Evolutionary conservation across 2,113 vertebrate genomes (phyloP).

Genomic region (Zosterops hypoxanthus): DNA sequence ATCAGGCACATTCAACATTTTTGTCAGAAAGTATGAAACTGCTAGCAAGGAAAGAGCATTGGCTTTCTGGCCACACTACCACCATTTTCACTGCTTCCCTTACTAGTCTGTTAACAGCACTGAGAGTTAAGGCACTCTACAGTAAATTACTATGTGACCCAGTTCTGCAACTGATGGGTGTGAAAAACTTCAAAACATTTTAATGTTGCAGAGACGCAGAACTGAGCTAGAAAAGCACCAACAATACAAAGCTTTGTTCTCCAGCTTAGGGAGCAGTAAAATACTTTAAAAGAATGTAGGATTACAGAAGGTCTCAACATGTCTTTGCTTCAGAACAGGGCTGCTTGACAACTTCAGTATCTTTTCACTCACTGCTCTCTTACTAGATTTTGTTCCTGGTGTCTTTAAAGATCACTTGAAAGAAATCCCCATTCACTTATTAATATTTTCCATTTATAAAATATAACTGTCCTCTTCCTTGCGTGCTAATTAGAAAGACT

Average conservation of each 20-base stretch:
- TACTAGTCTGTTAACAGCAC: neutral
- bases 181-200: neutral
- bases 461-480: neutral
- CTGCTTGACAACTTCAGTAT: neutral
- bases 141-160: neutral
- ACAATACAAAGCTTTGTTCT: conserved; percentile 53
- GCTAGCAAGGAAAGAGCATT: neutral
- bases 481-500: neutral
- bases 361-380: neutral
- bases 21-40: neutral
- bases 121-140: neutral
- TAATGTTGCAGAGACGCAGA: neutral
- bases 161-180: neutral
- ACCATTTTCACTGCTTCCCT: neutral
- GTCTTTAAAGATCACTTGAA: neutral
- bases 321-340: conserved; percentile 8
- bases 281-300: conserved; percentile 43
- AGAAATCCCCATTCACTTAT: neutral
- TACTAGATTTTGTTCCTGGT: neutral
- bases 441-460: neutral
- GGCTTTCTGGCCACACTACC: neutral
- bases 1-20: neutral
- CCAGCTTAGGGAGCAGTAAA: neutral
- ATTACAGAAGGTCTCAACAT: conserved; percentile 6
- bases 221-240: neutral